phyloP scores from a whole-genome alignment of 2,888 invertebrate genomes.

The Didymodactylos carnosus region DNA sequence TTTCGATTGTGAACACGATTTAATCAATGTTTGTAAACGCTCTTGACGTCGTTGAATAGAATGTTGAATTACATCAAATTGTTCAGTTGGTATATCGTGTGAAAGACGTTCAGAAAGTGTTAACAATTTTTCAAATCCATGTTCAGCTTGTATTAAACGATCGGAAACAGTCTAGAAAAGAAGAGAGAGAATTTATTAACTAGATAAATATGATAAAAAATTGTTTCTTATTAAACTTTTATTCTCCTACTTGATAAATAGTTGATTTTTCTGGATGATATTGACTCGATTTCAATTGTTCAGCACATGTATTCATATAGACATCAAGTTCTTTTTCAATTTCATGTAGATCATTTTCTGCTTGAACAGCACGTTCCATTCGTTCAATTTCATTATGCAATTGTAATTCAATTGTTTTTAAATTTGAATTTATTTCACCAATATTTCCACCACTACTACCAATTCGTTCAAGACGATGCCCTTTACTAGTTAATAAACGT shows the following conservation, averaged over 20 bases:
- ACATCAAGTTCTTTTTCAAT: not conserved
- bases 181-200: not conserved
- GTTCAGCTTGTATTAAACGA: not conserved
- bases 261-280: not conserved
- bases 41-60: not conserved
- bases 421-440: not conserved
- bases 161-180: not conserved
- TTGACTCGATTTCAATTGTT: not conserved
- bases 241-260: not conserved
- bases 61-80: not conserved
- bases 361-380: not conserved
- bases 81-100: not conserved
- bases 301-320: not conserved
- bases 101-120: not conserved
- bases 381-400: not conserved
- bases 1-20: not conserved
- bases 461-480: not conserved
- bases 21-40: not conserved
- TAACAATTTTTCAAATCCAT: not conserved
- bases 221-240: too few species aligned
- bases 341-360: not conserved
- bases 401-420: not conserved
- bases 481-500: conserved; percentile 1
- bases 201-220: not conserved
- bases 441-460: too few species aligned